Evolutionary conservation across 2,113 vertebrate genomes (phyloP), one percentile per base, ranked within the genome.

Genomic region (Gopherus evgoodei): DNA sequence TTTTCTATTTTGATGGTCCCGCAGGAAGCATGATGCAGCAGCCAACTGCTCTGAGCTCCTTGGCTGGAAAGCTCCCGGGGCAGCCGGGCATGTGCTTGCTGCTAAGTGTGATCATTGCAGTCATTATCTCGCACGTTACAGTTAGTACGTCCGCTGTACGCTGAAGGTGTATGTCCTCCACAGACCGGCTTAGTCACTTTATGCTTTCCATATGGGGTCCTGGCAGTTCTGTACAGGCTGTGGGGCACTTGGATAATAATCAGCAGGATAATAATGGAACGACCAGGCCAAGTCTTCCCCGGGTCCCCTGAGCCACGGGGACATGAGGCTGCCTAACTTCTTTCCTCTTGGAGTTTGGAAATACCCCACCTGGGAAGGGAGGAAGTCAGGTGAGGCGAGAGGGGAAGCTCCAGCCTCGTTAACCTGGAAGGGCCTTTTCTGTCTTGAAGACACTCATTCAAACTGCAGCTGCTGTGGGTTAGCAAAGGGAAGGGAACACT

Each of bases 1-100:
- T 84, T 54, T 53, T 56, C 29, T 78, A 3, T 56, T 95, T 96
- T 93, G 87, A 95, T 93, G 91, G 78, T 0, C 0, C 69, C 38
- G 83, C 95, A 90, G 91, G 95, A 79, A 91, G 69, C 2, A 42
- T 0, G 4, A 6, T 29, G 31, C 42, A 80, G 56, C 42, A 92
- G 42, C 56, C 38, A 44, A 16, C 38, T 83, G 52, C 72, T 3
- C 5, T 88, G 83, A 81, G 56, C 44, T 72, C 62, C 44, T 92
- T 49, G 2, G n/a, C 0, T 54, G 83, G 81, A 91, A 94, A 47
- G 17, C 89, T 96, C 62, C 7, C 8, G 14, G 35, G 81, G 82
- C 89, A 94, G 62, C 90, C 47, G 8, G 2, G 42, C 49, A 89
- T 0, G 0, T 27, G 50, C 3, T 3, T 16, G 9, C 52, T 0